Conservation (phyloP, 2,797 vertebrate genomes). For the Buphagus erythrorhynchus region DNA sequence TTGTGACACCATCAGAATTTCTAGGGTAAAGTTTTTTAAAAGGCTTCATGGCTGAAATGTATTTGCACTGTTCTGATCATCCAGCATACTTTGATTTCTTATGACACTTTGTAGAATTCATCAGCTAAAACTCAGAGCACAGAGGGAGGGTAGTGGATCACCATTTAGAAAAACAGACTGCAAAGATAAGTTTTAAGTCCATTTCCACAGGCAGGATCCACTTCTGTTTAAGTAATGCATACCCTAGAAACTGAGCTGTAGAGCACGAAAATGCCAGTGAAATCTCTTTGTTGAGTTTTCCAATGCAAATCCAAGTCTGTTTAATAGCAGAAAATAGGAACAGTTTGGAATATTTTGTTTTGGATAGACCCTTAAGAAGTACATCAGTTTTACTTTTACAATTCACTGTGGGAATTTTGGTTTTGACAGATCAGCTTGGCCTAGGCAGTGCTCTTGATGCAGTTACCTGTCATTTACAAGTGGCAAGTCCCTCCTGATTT, state of each 20-base stretch:
- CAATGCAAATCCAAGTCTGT: background rate
- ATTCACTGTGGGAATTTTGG: background rate
- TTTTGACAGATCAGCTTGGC: background rate
- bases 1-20: background rate
- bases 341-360: background rate
- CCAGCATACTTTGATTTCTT: background rate
- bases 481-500: conserved; percentile 11
- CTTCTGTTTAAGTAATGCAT: background rate
- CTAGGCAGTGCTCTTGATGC: background rate
- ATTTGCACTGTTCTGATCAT: background rate
- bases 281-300: background rate
- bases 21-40: background rate
- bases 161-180: background rate
- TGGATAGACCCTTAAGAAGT: background rate
- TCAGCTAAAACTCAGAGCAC: background rate
- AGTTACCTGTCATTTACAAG: background rate
- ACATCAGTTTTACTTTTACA: background rate
- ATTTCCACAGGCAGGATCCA: background rate
- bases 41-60: background rate
- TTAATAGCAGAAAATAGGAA: background rate
- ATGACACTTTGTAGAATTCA: background rate
- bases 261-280: background rate
- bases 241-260: background rate
- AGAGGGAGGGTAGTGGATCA: background rate
- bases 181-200: background rate